Conservation (phyloP, 2,797 vertebrate genomes). For the Typhlichthys subterraneus region DNA sequence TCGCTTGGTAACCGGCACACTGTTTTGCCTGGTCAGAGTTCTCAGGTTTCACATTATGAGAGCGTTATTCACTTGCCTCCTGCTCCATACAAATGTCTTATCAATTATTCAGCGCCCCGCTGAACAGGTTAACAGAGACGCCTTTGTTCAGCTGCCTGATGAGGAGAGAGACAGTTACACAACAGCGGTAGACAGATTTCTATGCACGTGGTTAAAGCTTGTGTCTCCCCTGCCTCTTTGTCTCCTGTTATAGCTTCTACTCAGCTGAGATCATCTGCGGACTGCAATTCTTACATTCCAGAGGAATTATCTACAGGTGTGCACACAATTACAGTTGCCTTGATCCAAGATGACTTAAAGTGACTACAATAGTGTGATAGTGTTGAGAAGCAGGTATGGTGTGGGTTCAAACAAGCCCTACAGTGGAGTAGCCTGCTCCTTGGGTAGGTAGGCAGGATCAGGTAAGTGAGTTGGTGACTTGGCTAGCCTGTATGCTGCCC, state of each 20-base stretch:
- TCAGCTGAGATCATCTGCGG: conserved; percentile 95
- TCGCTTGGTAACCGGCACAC: conserved; percentile 55
- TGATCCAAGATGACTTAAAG: too few relatives aligned
- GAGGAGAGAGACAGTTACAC: conserved; percentile 8
- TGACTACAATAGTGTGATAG: too few relatives aligned
- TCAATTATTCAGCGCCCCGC: conserved; percentile 67
- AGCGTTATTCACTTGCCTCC: conserved; percentile 63
- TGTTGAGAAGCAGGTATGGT: too few relatives aligned
- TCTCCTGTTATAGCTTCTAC: conserved; percentile 85
- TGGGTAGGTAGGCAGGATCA: too few relatives aligned
- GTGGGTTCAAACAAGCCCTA: too few relatives aligned
- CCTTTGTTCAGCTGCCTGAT: conserved; percentile 30
- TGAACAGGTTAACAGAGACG: conserved; percentile 48
- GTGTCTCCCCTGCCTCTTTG: conserved; percentile 22
- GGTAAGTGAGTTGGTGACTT: too few relatives aligned
- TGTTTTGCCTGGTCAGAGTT: conserved; percentile 32
- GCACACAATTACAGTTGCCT: conserved; percentile 7
- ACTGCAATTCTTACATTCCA: conserved; percentile 94
- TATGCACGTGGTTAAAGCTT: conserved; percentile 26
- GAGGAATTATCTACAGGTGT: conserved; percentile 98
- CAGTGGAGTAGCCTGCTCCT: too few relatives aligned
- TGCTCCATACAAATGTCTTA: conserved; percentile 67
- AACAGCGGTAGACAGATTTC: conserved; percentile 1
- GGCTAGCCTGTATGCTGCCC: too few relatives aligned
- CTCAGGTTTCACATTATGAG: conserved; percentile 65